These are phyloP conservation scores for Alectura lathami DNA, from an alignment of 2,113 vertebrate genomes.

Conservation along the genomic window DNA sequence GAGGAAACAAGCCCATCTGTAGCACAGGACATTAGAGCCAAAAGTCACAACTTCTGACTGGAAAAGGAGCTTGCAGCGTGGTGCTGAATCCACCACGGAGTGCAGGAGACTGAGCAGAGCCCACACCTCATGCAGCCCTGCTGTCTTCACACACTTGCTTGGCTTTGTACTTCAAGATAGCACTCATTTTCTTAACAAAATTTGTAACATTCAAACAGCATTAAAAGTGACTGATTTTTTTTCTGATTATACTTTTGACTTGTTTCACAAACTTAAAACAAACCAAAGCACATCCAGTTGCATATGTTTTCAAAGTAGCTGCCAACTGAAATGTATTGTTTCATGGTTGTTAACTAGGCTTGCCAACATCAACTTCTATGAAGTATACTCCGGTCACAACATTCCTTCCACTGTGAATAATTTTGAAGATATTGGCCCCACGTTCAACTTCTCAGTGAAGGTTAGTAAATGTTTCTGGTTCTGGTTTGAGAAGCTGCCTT, in stretches of 20 bases:
- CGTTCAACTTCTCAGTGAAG: constrained; percentile 88
- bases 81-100: neutral
- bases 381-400: constrained; percentile 74
- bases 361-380: constrained; percentile 87
- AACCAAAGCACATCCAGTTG: neutral
- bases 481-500: neutral
- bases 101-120: neutral
- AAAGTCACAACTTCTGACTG: rapidly evolving
- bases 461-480: constrained; percentile 64
- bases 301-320: constrained; percentile 26
- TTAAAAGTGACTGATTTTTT: neutral
- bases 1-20: neutral
- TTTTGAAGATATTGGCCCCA: constrained; percentile 88
- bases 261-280: neutral
- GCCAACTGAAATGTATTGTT: constrained; percentile 58
- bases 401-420: constrained; percentile 76
- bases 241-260: constrained; percentile 7
- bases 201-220: neutral
- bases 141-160: neutral
- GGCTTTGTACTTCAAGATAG: neutral
- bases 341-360: constrained; percentile 75
- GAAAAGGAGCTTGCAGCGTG: neutral
- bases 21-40: neutral
- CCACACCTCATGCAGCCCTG: rapidly evolving
- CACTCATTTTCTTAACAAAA: neutral